These are phyloP conservation scores for Sitodiplosis mosellana DNA, from an alignment of 1,140 invertebrate species.

Conservation along the genomic window DNA sequence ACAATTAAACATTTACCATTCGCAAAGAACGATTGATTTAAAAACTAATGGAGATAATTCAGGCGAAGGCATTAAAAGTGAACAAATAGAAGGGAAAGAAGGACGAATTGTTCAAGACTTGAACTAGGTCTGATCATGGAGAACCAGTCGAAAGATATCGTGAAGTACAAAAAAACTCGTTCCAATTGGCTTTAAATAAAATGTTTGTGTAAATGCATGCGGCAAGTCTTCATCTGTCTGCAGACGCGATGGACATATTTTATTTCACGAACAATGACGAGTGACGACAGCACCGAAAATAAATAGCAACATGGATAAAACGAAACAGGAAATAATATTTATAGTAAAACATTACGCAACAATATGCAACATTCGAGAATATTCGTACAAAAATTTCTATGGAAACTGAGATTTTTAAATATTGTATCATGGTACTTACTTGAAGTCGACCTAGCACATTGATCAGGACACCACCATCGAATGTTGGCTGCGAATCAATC, in stretches of 20 bases:
- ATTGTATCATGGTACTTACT: constrained; percentile 40
- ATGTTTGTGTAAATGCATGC: constrained; percentile 79
- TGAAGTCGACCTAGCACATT: constrained; percentile 84
- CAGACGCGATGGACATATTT: constrained; percentile 21
- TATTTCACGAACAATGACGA: constrained; percentile 7
- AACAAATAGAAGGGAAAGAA: no score
- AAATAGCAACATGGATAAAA: neutral
- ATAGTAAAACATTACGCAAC: no score
- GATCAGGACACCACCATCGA: constrained; percentile 84
- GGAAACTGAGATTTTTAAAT: neutral
- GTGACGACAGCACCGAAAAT: neutral
- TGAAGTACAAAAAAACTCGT: constrained; percentile 79
- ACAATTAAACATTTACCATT: no score
- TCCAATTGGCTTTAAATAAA: constrained; percentile 72
- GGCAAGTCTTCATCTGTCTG: constrained; percentile 83
- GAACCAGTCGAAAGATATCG: constrained; percentile 73
- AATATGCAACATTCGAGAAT: no score
- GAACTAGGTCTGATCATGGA: constrained; percentile 37
- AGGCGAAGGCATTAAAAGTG: no score
- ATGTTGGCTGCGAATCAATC: constrained; percentile 90
- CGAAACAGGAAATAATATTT: no score
- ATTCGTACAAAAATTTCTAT: neutral
- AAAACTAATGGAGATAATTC: no score
- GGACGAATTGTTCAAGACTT: no score
- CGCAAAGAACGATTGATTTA: no score